Base-by-base conservation (phyloP, 2,797 vertebrate species). In the Sternotherus odoratus region DNA sequence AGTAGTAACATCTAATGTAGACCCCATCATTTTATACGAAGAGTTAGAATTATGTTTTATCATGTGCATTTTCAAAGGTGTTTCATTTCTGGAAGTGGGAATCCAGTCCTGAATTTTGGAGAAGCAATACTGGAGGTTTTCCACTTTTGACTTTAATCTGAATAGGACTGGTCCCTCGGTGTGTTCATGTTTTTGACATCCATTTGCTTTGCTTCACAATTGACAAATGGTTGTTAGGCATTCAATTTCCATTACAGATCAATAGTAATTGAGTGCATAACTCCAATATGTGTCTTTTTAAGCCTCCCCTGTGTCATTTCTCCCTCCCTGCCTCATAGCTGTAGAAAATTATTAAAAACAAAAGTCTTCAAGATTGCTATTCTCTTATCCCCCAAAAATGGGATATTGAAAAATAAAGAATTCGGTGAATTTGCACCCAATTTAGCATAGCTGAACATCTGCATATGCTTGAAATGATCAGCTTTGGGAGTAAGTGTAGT, bases 361-460 rank as follows among this genome's bases (percentile, higher is more conserved):
- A 84, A 2, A 24, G 33, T 46, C 72, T 82, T 15, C 75, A 26
- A 72, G 72, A 74, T 94, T 81, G 88, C 53, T 91, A 82, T 91
- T 96, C 87, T 81, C 53, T 11, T 21, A 81, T 79, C 87, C 24
- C 3, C 1, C 26, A 10, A 49, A 12, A 77, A 1, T 24, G 2
- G 6, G 26, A 6, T 82, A 85, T 86, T 95, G 92, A 96, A 94
- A 95, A 95, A 95, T 87, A 90, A 78, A 66, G 82, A 50, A 26
- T 75, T 53, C 63, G 26, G 7, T 78, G 63, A 93, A 77, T 51
- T 60, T 46, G 48, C 75, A 54, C 77, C 66, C 57, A 94, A 49
- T 95, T 89, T 92, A 83, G 17, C 63, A 77, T 33, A 85, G 66
- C 16, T 0, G 11, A 94, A 95, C 23, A 6, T 50, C 57, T 94